Evolutionary conservation across 2,113 vertebrate genomes (phyloP).

Genomic region (Zingel zingel): DNA sequence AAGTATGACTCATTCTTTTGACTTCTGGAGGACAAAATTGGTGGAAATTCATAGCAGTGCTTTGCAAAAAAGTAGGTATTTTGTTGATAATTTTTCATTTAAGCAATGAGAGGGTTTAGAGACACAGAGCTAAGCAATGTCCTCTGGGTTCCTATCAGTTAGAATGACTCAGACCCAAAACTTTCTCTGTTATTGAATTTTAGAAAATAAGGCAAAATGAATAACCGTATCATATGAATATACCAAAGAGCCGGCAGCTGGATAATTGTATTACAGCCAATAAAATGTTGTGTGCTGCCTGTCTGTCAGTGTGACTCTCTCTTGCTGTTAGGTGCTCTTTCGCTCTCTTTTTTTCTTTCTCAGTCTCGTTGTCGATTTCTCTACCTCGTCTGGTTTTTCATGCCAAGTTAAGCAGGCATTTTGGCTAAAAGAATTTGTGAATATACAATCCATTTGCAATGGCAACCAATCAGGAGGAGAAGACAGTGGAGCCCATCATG

Average conservation of each 20-base stretch:
- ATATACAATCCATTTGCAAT: slow-evolving; percentile 49
- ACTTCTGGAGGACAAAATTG: neutral
- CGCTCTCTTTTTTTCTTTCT: neutral
- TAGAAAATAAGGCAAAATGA: slow-evolving; percentile 60
- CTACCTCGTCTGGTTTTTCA: slow-evolving; percentile 1
- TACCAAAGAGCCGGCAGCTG: slow-evolving; percentile 55
- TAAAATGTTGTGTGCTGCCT: slow-evolving; percentile 49
- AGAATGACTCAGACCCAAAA: slow-evolving; percentile 55
- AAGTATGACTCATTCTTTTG: neutral
- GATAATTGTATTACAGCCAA: slow-evolving; percentile 63
- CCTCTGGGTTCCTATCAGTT: slow-evolving; percentile 47
- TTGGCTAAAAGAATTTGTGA: slow-evolving; percentile 43
- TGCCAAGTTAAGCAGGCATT: slow-evolving; percentile 22
- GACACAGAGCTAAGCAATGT: slow-evolving; percentile 9
- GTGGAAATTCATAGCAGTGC: neutral
- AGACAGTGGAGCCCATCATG: slow-evolving; percentile 2
- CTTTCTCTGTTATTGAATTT: slow-evolving; percentile 52
- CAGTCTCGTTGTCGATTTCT: slow-evolving; percentile 26
- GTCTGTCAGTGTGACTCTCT: slow-evolving; percentile 22
- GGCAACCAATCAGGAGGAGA: slow-evolving; percentile 38
- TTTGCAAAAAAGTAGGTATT: slow-evolving; percentile 21
- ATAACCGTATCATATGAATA: slow-evolving; percentile 61
- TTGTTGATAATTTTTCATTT: slow-evolving; percentile 27
- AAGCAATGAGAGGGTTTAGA: slow-evolving; percentile 33
- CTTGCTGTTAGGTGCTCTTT: neutral